These are phyloP conservation scores for Tetraodon nigroviridis DNA, from an alignment of 2,113 vertebrate species.

Conservation along the genomic window DNA sequence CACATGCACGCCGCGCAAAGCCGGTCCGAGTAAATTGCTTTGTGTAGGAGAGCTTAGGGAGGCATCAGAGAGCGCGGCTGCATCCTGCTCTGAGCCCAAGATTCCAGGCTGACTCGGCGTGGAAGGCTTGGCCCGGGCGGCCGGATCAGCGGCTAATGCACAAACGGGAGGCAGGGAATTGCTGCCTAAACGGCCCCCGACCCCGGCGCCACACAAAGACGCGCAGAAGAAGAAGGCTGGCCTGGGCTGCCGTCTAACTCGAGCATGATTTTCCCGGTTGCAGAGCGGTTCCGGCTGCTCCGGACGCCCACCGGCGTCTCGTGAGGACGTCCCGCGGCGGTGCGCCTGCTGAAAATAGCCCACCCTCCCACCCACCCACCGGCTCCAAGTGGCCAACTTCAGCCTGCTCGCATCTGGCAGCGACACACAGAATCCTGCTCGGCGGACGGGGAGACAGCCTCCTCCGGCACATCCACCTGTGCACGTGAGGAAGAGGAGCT, in stretches of 20 bases:
- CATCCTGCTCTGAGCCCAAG: conserved; percentile 52
- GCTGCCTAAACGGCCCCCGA: conserved; percentile 51
- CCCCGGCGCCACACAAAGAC: too few relatives aligned
- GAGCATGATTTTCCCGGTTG: background rate
- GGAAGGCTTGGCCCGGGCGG: conserved; percentile 50
- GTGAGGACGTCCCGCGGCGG: conserved; percentile 20
- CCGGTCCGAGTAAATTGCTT: conserved; percentile 52
- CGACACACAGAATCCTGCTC: conserved; percentile 13
- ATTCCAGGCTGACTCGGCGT: conserved; percentile 47
- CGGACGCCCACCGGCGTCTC: background rate
- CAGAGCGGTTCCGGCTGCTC: background rate
- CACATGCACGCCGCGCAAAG: conserved; percentile 35
- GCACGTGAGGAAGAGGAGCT: background rate
- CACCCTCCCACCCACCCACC: conserved; percentile 2
- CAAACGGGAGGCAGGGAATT: conserved; percentile 56
- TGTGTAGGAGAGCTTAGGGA: conserved; percentile 60
- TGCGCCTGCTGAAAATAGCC: conserved; percentile 20
- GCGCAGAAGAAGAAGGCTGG: background rate
- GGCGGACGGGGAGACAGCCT: conserved; percentile 18
- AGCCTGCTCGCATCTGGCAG: conserved; percentile 21
- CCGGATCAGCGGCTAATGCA: conserved; percentile 63
- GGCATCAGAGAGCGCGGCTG: conserved; percentile 56
- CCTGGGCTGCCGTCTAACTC: conserved; percentile 1
- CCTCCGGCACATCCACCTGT: conserved; percentile 1
- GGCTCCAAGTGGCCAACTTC: conserved; percentile 38